These are phyloP conservation scores for Eupithecia centaureata DNA, from an alignment of 2,888 invertebrate genomes.

Conservation along the genomic window DNA sequence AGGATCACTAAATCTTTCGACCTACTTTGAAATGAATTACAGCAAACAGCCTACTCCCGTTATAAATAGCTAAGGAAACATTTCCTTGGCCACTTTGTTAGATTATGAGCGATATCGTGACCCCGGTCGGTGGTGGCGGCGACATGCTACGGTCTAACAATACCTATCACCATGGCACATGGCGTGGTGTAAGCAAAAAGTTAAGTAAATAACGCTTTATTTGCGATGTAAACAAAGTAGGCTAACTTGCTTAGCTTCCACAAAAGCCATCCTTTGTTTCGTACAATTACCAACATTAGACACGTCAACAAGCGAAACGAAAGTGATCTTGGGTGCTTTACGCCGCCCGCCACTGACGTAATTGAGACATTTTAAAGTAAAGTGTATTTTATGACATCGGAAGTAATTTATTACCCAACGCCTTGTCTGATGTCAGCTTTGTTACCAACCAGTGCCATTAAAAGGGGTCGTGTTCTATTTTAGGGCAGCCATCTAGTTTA, in stretches of 20 bases:
- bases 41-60: neutral
- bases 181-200: neutral
- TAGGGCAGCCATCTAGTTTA: conserved; percentile 34
- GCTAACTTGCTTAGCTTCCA: conserved; percentile 17
- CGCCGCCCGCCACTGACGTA: conserved; percentile 43
- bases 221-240: conserved; percentile 6
- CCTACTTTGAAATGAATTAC: conserved; percentile 6
- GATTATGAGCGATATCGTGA: conserved; percentile 27
- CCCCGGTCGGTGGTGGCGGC: conserved; percentile 11
- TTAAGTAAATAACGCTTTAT: too few relatives aligned
- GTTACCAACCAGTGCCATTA: conserved; percentile 21
- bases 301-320: conserved; percentile 46
- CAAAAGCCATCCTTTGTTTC: conserved; percentile 46
- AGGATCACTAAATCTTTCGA: neutral
- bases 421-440: conserved; percentile 11
- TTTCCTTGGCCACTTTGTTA: conserved; percentile 25
- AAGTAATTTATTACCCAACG: conserved; percentile 27
- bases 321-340: conserved; percentile 47
- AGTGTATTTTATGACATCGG: conserved; percentile 20
- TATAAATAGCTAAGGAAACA: conserved; percentile 26
- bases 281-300: conserved; percentile 34
- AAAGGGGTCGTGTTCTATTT: conserved; percentile 39
- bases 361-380: conserved; percentile 37
- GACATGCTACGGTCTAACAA: conserved; percentile 17
- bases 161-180: neutral